A percentile compares a stretch with the other conserved stretches of the same genome.
Evolutionary conservation across 2,113 vertebrate species (phyloP).

Genomic region (Pollachius pollachius): DNA sequence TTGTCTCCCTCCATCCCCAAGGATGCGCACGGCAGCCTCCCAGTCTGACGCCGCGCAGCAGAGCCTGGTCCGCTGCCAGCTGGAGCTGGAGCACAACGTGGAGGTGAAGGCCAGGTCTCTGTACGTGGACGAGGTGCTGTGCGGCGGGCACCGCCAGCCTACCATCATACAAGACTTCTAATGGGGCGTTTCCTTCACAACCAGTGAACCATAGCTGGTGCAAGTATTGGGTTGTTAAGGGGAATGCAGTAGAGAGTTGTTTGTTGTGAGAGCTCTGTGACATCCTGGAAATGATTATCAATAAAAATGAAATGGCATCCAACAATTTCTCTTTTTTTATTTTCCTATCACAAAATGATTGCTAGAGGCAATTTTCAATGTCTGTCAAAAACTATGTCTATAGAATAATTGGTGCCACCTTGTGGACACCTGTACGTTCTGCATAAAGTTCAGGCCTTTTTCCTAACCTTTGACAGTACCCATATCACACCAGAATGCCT

Average conservation of each 20-base stretch:
- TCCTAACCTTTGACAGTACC: too few relatives aligned
- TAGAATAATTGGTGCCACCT: too few relatives aligned
- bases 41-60: conserved; percentile 77
- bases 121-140: conserved; percentile 89
- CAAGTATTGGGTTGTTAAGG: background rate
- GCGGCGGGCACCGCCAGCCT: conserved; percentile 77
- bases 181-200: background rate
- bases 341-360: too few relatives aligned
- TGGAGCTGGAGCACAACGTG: conserved; percentile 85
- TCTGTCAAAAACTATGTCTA: too few relatives aligned
- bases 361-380: too few relatives aligned
- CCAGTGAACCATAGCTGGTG: background rate
- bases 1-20: conserved; percentile 42
- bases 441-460: too few relatives aligned
- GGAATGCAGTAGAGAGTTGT: background rate
- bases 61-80: conserved; percentile 73
- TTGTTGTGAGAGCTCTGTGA: background rate
- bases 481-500: too few relatives aligned
- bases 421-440: too few relatives aligned
- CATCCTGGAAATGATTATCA: too few relatives aligned
- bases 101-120: conserved; percentile 79
- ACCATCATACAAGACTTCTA: conserved; percentile 74
- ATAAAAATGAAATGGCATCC: too few relatives aligned
- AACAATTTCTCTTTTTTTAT: too few relatives aligned
- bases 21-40: conserved; percentile 69